Evolutionary conservation across 2,888 invertebrate genomes (phyloP).

Genomic region (Drosophila ezoana): DNA sequence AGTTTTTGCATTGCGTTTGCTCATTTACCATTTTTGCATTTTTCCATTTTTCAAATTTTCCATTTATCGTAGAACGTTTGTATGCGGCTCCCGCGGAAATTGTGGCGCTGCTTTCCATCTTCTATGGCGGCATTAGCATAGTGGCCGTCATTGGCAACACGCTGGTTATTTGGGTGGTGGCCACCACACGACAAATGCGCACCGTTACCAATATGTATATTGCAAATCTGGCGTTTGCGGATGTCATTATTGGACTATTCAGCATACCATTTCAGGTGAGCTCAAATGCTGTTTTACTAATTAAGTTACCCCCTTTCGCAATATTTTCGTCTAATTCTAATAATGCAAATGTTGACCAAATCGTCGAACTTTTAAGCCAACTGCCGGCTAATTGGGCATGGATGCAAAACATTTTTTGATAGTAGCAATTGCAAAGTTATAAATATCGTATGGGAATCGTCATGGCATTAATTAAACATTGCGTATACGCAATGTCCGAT

Average conservation of each 20-base stretch:
- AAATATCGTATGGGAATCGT: constrained; percentile 30
- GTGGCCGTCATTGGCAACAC: constrained; percentile 93
- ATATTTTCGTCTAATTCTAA: constrained; percentile 33
- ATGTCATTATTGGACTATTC: constrained; percentile 94
- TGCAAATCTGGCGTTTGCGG: constrained; percentile 93
- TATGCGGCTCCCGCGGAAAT: constrained; percentile 91
- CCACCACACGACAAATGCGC: constrained; percentile 91
- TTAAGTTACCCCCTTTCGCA: constrained; percentile 20
- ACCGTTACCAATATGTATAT: constrained; percentile 95
- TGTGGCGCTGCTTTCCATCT: constrained; percentile 90
- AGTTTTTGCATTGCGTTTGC: constrained; percentile 19
- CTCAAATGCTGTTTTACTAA: constrained; percentile 22
- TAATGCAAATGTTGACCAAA: constrained; percentile 43
- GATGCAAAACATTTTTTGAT: constrained; percentile 41
- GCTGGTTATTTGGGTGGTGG: constrained; percentile 94
- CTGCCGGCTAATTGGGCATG: constrained; percentile 21
- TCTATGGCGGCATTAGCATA: constrained; percentile 93
- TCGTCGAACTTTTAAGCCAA: neutral
- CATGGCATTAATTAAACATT: constrained; percentile 54
- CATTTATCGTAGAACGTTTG: constrained; percentile 82
- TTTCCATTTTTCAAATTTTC: neutral
- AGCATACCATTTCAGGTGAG: constrained; percentile 92
- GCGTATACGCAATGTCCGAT: constrained; percentile 51
- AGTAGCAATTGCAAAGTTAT: constrained; percentile 33
- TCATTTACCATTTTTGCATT: constrained; percentile 12